Conservation (phyloP, 2,888 invertebrate genomes). For the Eumacrocentrus americanus region DNA sequence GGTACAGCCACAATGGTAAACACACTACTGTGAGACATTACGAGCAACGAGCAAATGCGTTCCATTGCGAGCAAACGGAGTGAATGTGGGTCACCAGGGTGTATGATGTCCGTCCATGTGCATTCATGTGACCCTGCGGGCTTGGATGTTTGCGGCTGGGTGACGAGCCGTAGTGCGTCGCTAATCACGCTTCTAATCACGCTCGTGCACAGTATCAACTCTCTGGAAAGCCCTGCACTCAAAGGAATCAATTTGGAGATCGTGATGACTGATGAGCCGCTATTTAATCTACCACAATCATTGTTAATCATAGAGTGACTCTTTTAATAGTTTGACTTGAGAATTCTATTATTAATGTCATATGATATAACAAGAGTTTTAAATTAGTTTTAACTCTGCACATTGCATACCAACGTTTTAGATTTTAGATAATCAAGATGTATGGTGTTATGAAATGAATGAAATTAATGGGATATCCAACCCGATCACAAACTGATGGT, state of each 20-base stretch:
- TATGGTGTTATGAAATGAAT: neutral
- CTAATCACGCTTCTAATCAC: conserved; percentile 42
- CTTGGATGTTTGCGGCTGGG: conserved; percentile 35
- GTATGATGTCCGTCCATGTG: conserved; percentile 23
- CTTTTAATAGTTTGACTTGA: no score
- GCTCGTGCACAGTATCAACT: conserved; percentile 37
- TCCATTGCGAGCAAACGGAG: conserved; percentile 6
- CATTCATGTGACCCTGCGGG: conserved; percentile 17
- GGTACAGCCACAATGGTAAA: conserved; percentile 17
- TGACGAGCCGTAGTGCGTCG: conserved; percentile 34
- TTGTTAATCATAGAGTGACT: no score
- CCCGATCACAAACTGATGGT: no score
- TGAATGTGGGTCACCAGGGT: conserved; percentile 17
- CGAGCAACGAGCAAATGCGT: conserved; percentile 23
- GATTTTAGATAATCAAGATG: no score
- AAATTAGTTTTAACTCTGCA: no score
- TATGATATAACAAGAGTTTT: no score
- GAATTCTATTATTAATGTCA: no score
- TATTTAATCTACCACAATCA: neutral
- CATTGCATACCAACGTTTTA: no score
- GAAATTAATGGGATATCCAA: conserved; percentile 1
- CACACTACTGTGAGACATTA: conserved; percentile 21
- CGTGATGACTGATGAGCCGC: no score
- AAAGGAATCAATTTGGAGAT: no score
- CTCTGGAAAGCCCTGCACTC: conserved; percentile 22